Evolutionary conservation across 2,888 invertebrate genomes (phyloP), one percentile per base, ranked within the genome.

Genomic region (Apamea crenata): DNA sequence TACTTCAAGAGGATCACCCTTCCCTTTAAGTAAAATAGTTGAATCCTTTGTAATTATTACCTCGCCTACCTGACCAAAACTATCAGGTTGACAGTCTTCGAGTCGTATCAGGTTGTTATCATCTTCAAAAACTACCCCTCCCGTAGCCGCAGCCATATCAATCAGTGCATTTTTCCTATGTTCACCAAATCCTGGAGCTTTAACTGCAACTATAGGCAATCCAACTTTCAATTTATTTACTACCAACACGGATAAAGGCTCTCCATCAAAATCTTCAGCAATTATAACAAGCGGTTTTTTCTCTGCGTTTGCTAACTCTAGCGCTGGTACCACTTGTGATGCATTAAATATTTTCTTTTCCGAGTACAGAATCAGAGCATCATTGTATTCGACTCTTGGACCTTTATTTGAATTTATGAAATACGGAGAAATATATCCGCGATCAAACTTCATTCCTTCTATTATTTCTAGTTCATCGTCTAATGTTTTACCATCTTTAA

Each of bases 401-500:
- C 99, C 99, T 97, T 99, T 99, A n/a, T 98, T 97, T 10, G 99
- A 99, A 95, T 99, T 99, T 88, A 99, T 99, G 95, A 99, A 99
- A 94, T 99, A 99, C 0, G 99, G 99, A 7, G 99, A 99, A 93
- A 99, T 99, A 95, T 99, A 99, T 68, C 99, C 99, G 83, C 99
- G 97, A 92, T 99, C 99, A 95, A 99, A 99, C 96, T 99, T 99
- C 99, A 99, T 99, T 76, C 99, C 99, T 96, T 99, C 99, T 92
- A 99, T 99, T 44, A 99, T 88, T 97, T 99, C 99, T 82, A 99
- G 96, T 94, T 99, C 99, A 96, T 99, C 99, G 80, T 97, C 97
- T 77, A 99, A 96, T 0, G 99, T 99, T 97, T 99, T 99, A 25
- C 99, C 99, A 95, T 99, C 99, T 96, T 99, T 99, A 0, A 99